These are phyloP conservation scores for Nycticryphes semicollaris DNA, from an alignment of 2,113 vertebrate species.

Conservation along the genomic window DNA sequence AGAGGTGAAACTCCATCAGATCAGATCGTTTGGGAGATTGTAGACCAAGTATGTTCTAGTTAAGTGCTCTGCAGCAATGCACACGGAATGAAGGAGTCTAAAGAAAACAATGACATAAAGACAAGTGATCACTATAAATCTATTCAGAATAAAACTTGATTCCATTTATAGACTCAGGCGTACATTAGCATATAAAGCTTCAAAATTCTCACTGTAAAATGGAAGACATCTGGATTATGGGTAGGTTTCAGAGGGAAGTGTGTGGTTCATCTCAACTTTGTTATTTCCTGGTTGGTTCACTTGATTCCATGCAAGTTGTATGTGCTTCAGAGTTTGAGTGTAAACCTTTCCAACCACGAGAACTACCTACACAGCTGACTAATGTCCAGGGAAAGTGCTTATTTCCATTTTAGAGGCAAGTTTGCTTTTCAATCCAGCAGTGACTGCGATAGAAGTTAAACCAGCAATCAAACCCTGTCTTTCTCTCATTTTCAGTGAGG, in stretches of 20 bases:
- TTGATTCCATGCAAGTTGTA: background rate
- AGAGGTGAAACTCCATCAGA: background rate
- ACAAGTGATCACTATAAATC: background rate
- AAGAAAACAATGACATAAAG: background rate
- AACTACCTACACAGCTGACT: background rate
- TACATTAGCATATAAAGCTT: background rate
- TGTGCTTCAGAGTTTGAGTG: background rate
- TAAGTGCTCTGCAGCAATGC: background rate
- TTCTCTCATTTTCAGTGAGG: conserved; percentile 82
- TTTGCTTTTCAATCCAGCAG: background rate
- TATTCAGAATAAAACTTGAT: background rate
- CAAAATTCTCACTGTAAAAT: background rate
- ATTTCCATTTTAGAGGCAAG: background rate
- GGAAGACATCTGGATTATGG: background rate
- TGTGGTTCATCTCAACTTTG: background rate
- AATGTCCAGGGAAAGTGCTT: background rate
- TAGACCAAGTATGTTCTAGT: background rate
- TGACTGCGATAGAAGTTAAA: background rate
- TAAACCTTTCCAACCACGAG: background rate
- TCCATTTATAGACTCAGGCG: background rate
- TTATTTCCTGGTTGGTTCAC: background rate
- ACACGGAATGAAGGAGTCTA: background rate
- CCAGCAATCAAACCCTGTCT: background rate
- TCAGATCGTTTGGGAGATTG: background rate
- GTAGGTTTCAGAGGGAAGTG: background rate